Percentiles rank a stretch among this genome's conserved stretches.
Conservation (phyloP, 2,113 vertebrate species). For the Atrichornis clamosus region DNA sequence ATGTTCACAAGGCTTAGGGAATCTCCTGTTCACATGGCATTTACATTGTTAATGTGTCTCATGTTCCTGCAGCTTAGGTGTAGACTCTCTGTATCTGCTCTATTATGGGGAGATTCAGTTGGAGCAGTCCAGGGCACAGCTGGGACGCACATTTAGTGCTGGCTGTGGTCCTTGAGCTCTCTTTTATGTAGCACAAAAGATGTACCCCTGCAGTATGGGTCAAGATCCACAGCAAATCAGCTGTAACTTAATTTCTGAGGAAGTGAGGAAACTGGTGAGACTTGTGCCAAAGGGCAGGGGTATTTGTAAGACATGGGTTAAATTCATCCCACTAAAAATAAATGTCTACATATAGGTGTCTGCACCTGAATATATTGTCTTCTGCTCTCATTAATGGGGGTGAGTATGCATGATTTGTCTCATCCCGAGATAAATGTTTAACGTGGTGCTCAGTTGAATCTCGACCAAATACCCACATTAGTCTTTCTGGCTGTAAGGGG, state of each 20-base stretch:
- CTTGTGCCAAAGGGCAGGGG: neutral
- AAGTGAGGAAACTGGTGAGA: neutral
- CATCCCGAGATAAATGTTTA: neutral
- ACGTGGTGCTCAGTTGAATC: neutral
- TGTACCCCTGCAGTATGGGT: neutral
- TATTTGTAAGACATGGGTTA: neutral
- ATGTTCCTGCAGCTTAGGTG: neutral
- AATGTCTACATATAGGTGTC: neutral
- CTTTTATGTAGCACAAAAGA: neutral
- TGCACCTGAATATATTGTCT: neutral
- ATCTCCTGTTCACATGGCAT: neutral
- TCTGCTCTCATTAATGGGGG: neutral
- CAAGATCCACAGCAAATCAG: neutral
- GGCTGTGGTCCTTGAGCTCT: neutral
- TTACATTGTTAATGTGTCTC: neutral
- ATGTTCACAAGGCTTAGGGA: neutral
- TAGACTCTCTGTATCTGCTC: neutral
- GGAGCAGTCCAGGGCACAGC: neutral
- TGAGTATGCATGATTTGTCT: neutral
- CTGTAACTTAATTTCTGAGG: neutral
- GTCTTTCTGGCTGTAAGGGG: neutral
- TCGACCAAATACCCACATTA: neutral
- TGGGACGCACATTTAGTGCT: neutral
- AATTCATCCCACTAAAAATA: neutral
- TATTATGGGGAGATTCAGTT: neutral